Evolutionary conservation across 2,888 invertebrate genomes (phyloP).

Genomic region (Nasonia oneida): DNA sequence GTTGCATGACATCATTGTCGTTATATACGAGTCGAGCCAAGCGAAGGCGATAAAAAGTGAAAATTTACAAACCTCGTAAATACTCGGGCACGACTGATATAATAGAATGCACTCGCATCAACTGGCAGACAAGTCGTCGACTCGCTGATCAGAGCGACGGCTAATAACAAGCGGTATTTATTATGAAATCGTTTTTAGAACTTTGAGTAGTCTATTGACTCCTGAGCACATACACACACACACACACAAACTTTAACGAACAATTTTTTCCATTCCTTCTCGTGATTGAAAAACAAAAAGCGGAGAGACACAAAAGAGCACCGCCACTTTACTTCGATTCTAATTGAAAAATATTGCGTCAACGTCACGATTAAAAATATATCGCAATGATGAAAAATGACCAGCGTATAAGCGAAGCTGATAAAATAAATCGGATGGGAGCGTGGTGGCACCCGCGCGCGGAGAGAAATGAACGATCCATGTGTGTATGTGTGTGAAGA

Average conservation of each 20-base stretch:
- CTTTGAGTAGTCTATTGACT: background rate
- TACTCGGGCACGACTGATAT: conserved; percentile 17
- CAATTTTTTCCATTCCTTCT: background rate
- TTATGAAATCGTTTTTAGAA: background rate
- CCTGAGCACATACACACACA: background rate
- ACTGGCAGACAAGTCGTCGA: conserved; percentile 17
- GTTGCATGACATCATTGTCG: conserved; percentile 33
- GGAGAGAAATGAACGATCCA: background rate
- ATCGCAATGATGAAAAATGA: conserved; percentile 6
- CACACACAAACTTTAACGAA: background rate
- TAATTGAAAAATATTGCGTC: conserved; percentile 39
- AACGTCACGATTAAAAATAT: conserved; percentile 32
- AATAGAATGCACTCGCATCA: background rate
- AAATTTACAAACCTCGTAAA: conserved; percentile 17
- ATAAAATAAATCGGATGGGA: conserved; percentile 30
- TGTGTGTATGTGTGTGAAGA: background rate
- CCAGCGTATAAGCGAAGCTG: background rate
- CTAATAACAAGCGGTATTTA: background rate
- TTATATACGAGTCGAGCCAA: background rate
- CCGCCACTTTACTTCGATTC: background rate
- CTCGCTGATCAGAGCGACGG: background rate
- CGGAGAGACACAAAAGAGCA: background rate
- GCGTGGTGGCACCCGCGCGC: background rate
- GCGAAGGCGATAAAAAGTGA: conserved; percentile 26
- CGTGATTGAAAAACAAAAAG: background rate